phyloP scores from a whole-genome alignment of 2,888 invertebrate species.

The Dascillus cervinus region DNA sequence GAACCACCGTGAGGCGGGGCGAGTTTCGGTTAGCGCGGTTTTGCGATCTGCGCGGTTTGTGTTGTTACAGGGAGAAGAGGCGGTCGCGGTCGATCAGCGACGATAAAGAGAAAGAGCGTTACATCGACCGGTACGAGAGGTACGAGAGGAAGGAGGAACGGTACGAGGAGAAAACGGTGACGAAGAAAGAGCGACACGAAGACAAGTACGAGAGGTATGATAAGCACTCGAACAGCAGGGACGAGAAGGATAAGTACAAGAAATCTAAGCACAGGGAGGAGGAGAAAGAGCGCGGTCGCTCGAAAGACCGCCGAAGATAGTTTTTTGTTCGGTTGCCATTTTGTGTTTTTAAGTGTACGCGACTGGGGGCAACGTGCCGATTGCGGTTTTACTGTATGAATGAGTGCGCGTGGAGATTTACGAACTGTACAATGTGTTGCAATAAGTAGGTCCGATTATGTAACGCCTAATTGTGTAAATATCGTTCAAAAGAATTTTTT shows the following conservation, averaged over 20 bases:
- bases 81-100: constrained; percentile 40
- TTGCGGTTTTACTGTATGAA: too few relatives aligned
- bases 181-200: constrained; percentile 26
- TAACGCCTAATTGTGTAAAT: too few relatives aligned
- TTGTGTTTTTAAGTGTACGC: too few relatives aligned
- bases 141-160: constrained; percentile 32
- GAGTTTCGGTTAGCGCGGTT: too few relatives aligned
- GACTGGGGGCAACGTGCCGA: too few relatives aligned
- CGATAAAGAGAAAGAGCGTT: constrained; percentile 38
- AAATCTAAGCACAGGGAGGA: constrained; percentile 30
- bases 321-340: too few relatives aligned
- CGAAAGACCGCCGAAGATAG: constrained; percentile 34
- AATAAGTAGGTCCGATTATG: too few relatives aligned
- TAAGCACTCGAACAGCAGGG: constrained; percentile 14
- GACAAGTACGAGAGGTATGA: constrained; percentile 23
- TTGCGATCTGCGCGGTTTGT: too few relatives aligned
- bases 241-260: constrained; percentile 26
- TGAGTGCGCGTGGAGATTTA: too few relatives aligned
- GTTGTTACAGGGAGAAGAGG: constrained; percentile 37
- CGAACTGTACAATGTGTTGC: too few relatives aligned
- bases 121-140: constrained; percentile 40
- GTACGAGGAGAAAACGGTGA: constrained; percentile 30
- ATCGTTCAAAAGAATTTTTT: too few relatives aligned
- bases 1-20: too few relatives aligned
- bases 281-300: constrained; percentile 23